Conservation (phyloP, 2,888 invertebrate genomes). For the Microctonus brassicae region DNA sequence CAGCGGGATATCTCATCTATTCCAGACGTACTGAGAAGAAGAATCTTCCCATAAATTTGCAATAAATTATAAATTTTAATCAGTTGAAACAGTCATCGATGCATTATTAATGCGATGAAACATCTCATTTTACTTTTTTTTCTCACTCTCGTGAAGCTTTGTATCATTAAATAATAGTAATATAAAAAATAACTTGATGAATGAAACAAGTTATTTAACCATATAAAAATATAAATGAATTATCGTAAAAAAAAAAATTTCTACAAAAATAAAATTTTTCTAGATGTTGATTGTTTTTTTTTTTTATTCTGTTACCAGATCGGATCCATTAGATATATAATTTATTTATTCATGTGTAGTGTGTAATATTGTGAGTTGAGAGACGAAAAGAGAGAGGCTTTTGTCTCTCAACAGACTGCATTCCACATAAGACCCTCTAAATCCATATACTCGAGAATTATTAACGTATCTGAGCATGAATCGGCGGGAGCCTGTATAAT, state of each 20-base stretch:
- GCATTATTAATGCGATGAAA: slow-evolving; percentile 53
- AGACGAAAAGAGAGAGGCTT: slow-evolving; percentile 1
- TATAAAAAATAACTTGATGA: neutral
- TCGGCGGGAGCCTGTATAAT: neutral
- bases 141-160: neutral
- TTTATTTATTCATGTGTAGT: neutral
- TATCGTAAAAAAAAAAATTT: neutral
- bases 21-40: slow-evolving; percentile 7
- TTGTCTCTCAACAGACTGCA: slow-evolving; percentile 11
- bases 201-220: neutral
- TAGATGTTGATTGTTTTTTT: neutral
- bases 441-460: slow-evolving; percentile 10
- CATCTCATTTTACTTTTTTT: neutral
- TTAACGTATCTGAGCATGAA: slow-evolving; percentile 4
- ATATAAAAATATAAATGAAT: no score
- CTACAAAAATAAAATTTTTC: neutral
- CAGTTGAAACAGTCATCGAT: slow-evolving; percentile 51
- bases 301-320: neutral
- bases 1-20: slow-evolving; percentile 12
- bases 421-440: neutral
- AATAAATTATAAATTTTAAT: slow-evolving; percentile 59
- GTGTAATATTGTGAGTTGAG: neutral
- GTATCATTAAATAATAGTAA: no score
- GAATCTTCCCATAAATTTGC: slow-evolving; percentile 50
- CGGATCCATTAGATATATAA: neutral